Evolutionary conservation across 2,888 invertebrate genomes (phyloP).

Genomic region (Synanthedon tipuliformis): DNA sequence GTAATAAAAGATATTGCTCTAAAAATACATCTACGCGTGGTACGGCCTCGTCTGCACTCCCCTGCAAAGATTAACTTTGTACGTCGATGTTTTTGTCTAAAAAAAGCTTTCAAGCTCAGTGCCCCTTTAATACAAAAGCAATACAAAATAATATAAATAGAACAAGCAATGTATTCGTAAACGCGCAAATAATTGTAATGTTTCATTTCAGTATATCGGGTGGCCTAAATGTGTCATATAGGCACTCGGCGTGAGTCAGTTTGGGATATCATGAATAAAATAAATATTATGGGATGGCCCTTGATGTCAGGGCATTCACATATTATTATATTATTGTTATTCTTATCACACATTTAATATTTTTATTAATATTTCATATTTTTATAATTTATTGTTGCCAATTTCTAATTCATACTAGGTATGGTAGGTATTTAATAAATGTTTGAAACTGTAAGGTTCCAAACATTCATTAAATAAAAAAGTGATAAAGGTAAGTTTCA

Average conservation of each 20-base stretch:
- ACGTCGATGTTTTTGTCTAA: neutral
- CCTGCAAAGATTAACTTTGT: slow-evolving; percentile 25
- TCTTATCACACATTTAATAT: no score
- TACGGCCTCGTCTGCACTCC: slow-evolving; percentile 25
- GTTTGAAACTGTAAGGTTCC: no score
- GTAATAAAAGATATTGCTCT: slow-evolving; percentile 42
- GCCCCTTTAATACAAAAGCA: neutral
- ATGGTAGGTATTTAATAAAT: no score
- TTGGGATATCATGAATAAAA: slow-evolving; percentile 9
- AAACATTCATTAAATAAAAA: no score
- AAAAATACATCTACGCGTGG: slow-evolving; percentile 53
- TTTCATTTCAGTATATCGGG: slow-evolving; percentile 21
- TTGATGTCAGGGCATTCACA: no score
- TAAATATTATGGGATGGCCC: no score
- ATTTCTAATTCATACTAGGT: no score
- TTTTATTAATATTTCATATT: no score
- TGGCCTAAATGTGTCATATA: slow-evolving; percentile 54
- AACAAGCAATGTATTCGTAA: slow-evolving; percentile 7
- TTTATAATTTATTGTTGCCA: no score
- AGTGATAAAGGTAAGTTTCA: no score
- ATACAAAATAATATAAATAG: neutral
- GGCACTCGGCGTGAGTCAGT: slow-evolving; percentile 33
- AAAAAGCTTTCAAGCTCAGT: neutral
- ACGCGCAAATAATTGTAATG: slow-evolving; percentile 3
- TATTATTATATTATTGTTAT: no score